phyloP scores from a whole-genome alignment of 2,888 invertebrate species.

The Rotaria sp. region DNA sequence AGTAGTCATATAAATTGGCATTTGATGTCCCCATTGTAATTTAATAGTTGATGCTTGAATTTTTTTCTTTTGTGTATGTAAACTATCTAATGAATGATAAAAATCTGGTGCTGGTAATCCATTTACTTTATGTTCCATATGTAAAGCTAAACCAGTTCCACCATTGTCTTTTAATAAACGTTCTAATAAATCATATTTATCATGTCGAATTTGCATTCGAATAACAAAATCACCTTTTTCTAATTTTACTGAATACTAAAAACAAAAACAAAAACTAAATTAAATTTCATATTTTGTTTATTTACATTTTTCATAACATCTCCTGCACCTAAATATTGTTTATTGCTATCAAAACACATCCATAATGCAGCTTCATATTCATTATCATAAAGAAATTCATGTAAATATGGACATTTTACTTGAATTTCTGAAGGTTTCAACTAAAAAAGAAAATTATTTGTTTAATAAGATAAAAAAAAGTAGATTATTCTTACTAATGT shows the following conservation, averaged over 20 bases:
- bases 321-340: slow-evolving; percentile 74
- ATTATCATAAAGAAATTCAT: slow-evolving; percentile 82
- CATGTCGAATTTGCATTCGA: slow-evolving; percentile 79
- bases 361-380: slow-evolving; percentile 92
- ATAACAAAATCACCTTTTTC: slow-evolving; percentile 90
- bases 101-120: background rate
- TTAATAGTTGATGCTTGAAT: background rate
- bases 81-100: background rate
- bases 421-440: slow-evolving; percentile 68
- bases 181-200: slow-evolving; percentile 74
- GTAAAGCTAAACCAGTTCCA: slow-evolving; percentile 25
- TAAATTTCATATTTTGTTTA: slow-evolving; percentile 32
- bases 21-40: background rate
- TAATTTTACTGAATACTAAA: slow-evolving; percentile 73
- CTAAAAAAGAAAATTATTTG: slow-evolving; percentile 43
- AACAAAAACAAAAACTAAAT: slow-evolving; percentile 42
- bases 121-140: slow-evolving; percentile 4
- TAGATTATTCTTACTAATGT: slow-evolving; percentile 59
- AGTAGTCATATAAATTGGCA: background rate
- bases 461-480: background rate
- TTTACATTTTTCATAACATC: slow-evolving; percentile 63
- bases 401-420: slow-evolving; percentile 65
- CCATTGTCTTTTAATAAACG: slow-evolving; percentile 58
- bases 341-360: slow-evolving; percentile 86
- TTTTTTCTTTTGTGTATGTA: background rate